These are phyloP conservation scores for Lanius ludovicianus DNA, from an alignment of 2,113 vertebrate species.

Conservation along the genomic window DNA sequence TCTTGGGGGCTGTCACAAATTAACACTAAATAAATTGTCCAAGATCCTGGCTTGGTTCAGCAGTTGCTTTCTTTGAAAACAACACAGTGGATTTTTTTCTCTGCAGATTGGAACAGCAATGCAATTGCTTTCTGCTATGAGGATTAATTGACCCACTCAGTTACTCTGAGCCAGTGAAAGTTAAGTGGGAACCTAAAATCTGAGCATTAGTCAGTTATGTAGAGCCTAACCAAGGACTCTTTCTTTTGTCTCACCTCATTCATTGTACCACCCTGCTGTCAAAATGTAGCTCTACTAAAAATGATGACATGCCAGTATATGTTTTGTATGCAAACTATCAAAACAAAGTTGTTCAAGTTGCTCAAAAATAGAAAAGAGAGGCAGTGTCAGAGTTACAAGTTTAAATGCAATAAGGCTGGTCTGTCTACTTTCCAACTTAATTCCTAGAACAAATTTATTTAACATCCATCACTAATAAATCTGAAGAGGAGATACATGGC, in stretches of 20 bases:
- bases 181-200: background rate
- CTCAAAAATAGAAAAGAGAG: background rate
- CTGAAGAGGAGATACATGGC: background rate
- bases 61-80: constrained; percentile 10
- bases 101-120: constrained; percentile 18
- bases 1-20: constrained; percentile 42
- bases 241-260: background rate
- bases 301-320: background rate
- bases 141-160: constrained; percentile 52
- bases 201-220: constrained; percentile 13
- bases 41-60: background rate
- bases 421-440: background rate
- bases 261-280: background rate
- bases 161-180: background rate
- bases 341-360: background rate
- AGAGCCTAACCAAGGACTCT: background rate
- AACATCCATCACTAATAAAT: background rate
- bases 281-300: background rate
- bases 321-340: background rate
- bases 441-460: background rate
- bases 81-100: background rate
- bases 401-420: background rate
- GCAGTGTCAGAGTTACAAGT: background rate
- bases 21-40: constrained; percentile 48
- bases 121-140: constrained; percentile 32